These are phyloP conservation scores for Halisarca cf. caerulea DNA, from an alignment of 37 sponge, comb jelly and placozoan genomes.

Conservation along the genomic window DNA sequence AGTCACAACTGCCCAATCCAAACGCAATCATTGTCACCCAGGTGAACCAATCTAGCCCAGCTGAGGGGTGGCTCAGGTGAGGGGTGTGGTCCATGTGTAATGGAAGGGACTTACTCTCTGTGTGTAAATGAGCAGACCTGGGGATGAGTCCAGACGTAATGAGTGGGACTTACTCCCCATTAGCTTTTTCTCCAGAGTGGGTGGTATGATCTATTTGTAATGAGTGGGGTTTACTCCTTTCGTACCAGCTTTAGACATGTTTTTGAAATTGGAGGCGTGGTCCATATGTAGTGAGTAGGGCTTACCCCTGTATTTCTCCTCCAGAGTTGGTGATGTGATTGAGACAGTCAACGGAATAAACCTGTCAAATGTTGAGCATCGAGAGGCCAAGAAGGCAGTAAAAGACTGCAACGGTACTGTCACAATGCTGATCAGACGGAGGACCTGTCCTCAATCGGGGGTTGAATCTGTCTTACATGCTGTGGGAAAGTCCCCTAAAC, in stretches of 20 bases:
- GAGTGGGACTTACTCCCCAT: too few relatives aligned
- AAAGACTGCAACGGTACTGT: conserved; percentile 59
- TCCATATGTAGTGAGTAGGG: not conserved
- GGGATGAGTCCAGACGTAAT: too few relatives aligned
- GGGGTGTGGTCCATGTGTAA: conserved; percentile 2
- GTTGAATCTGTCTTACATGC: conserved; percentile 7
- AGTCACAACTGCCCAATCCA: conserved; percentile 78
- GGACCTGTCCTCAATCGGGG: not conserved
- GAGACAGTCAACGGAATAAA: conserved; percentile 65
- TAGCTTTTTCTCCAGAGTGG: not conserved
- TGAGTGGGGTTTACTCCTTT: not conserved
- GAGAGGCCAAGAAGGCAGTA: conserved; percentile 64
- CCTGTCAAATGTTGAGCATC: conserved; percentile 61
- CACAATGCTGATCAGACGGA: conserved; percentile 23
- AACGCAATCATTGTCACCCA: conserved; percentile 71
- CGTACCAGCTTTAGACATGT: not conserved
- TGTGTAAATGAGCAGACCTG: too few relatives aligned
- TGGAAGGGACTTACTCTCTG: not conserved
- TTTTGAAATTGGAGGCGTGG: too few relatives aligned
- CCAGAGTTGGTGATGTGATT: conserved; percentile 69
- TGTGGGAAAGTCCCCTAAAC: conserved; percentile 6
- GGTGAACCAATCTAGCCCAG: conserved; percentile 62
- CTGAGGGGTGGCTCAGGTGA: conserved; percentile 66
- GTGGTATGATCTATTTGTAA: not conserved
- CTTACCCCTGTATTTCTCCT: not conserved